These are phyloP conservation scores for Litoditis marina DNA, from an alignment of 2,888 invertebrate species.

Conservation along the genomic window DNA sequence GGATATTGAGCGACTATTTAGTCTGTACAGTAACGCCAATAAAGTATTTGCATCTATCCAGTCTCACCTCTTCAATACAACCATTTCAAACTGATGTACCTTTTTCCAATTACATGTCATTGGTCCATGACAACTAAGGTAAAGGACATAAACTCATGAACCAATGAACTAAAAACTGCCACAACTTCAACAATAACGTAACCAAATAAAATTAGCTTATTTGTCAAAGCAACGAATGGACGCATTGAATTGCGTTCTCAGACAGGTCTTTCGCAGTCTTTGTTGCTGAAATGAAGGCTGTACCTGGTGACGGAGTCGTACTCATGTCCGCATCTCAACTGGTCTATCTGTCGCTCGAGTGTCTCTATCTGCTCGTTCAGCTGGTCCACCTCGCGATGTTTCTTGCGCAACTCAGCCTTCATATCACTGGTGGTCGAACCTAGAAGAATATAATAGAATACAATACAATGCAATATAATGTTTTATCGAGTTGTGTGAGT, in stretches of 20 bases:
- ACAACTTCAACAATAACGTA: not conserved
- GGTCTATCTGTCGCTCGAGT: slow-evolving; percentile 51
- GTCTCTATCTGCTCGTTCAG: slow-evolving; percentile 53
- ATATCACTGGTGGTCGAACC: slow-evolving; percentile 49
- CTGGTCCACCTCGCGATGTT: slow-evolving; percentile 40
- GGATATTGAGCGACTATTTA: no score
- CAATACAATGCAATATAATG: no score
- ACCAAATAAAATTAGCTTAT: no score
- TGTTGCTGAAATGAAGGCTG: no score
- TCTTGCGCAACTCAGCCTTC: slow-evolving; percentile 48
- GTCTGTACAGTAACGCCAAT: slow-evolving; percentile 5
- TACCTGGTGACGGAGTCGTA: slow-evolving; percentile 58
- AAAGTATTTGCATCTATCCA: not conserved
- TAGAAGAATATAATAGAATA: no score
- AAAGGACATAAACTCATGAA: not conserved
- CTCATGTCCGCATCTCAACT: slow-evolving; percentile 52
- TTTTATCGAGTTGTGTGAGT: no score
- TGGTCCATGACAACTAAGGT: not conserved
- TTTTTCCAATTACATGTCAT: not conserved
- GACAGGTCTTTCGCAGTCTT: no score
- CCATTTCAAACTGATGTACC: not conserved
- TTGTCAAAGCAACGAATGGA: no score
- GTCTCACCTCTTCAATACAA: no score
- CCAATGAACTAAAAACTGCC: not conserved
- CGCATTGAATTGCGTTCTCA: no score